phyloP scores from a whole-genome alignment of 2,888 invertebrate genomes.

The Heliconius ethilla region DNA sequence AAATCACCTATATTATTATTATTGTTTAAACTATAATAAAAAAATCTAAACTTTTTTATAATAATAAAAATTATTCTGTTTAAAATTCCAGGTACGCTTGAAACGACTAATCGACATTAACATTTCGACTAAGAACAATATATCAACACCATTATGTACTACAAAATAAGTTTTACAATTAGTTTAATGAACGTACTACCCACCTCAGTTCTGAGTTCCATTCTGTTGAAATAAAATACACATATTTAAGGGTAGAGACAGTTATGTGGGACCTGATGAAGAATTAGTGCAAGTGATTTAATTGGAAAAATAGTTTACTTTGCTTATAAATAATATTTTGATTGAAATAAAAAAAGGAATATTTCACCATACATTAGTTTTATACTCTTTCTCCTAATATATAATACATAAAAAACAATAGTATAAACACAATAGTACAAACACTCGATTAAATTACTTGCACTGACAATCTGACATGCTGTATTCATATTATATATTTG shows the following conservation, averaged over 20 bases:
- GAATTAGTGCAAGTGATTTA: background rate
- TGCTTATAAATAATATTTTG: background rate
- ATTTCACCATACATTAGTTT: background rate
- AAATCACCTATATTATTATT: background rate
- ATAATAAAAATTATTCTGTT: constrained; percentile 28
- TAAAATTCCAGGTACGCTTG: constrained; percentile 72
- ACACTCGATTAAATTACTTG: background rate
- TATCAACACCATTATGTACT: constrained; percentile 60
- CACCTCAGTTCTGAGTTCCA: constrained; percentile 55
- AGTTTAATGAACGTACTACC: constrained; percentile 56
- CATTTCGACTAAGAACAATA: constrained; percentile 58
- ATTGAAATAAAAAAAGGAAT: background rate
- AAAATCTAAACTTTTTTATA: background rate
- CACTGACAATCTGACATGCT: background rate
- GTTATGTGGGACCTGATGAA: constrained; percentile 22
- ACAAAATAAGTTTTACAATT: constrained; percentile 56
- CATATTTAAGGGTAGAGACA: constrained; percentile 29
- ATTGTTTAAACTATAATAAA: background rate
- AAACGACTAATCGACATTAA: constrained; percentile 56
- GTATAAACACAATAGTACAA: too few relatives aligned
- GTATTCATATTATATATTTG: background rate
- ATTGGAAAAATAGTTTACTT: background rate
- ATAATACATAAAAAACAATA: too few relatives aligned
- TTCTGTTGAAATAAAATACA: constrained; percentile 41
- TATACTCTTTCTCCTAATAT: too few relatives aligned